phyloP scores from a whole-genome alignment of 1,140 invertebrate genomes.

The Globodera rostochiensis region DNA sequence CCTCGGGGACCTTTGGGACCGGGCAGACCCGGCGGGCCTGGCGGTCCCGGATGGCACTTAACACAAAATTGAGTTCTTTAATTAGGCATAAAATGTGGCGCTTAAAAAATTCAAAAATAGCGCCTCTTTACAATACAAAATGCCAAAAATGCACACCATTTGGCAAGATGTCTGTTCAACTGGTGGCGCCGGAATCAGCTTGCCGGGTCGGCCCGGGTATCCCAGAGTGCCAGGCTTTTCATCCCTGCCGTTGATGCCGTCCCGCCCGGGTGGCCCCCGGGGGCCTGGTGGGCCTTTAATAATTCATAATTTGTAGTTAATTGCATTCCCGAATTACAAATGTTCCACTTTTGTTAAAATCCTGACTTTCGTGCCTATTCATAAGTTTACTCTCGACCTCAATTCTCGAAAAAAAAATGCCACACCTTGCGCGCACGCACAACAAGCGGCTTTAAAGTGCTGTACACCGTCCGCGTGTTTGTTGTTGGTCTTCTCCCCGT shows the following conservation, averaged over 20 bases:
- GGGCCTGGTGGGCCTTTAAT: not conserved
- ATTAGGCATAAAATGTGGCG: not conserved
- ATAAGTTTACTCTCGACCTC: too few relatives aligned
- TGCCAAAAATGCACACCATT: slow-evolving; percentile 33
- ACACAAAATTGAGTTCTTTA: not conserved
- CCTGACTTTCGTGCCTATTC: too few relatives aligned
- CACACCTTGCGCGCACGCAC: slow-evolving; percentile 55
- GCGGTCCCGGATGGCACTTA: slow-evolving; percentile 50
- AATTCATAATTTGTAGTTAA: not conserved
- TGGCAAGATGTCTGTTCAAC: slow-evolving; percentile 54
- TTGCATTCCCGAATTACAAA: too few relatives aligned
- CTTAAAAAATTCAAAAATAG: not conserved
- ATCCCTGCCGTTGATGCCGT: slow-evolving; percentile 42
- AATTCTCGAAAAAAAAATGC: slow-evolving; percentile 34
- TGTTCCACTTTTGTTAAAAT: too few relatives aligned
- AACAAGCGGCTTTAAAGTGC: slow-evolving; percentile 46
- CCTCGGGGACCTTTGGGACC: slow-evolving; percentile 51
- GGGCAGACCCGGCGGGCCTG: slow-evolving; percentile 52
- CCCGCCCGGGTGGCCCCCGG: slow-evolving; percentile 38
- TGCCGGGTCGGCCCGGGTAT: slow-evolving; percentile 47
- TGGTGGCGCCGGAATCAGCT: slow-evolving; percentile 56
- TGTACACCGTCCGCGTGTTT: slow-evolving; percentile 26
- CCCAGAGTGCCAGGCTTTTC: slow-evolving; percentile 24
- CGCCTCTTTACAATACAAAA: not conserved
- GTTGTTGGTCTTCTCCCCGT: too few relatives aligned